Percentiles rank a stretch among this genome's conserved stretches.
Conservation (phyloP, 2,113 vertebrate species). For the Gallinago paraguaiae region DNA sequence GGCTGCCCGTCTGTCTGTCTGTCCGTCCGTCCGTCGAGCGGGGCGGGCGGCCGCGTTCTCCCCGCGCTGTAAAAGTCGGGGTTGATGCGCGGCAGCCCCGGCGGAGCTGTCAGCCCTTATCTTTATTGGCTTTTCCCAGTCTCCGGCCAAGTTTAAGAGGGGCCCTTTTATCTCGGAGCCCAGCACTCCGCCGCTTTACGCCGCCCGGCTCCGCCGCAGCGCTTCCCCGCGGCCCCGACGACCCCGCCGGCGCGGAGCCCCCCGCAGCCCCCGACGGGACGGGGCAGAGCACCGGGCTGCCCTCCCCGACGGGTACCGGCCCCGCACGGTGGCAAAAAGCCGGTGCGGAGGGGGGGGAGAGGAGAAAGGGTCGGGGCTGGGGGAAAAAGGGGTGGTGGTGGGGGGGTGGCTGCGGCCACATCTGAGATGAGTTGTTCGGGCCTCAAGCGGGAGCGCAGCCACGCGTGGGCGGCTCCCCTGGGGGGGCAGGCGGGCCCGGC, state of each 20-base stretch:
- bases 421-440: neutral
- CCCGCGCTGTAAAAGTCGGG: constrained; percentile 67
- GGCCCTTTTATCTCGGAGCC: constrained; percentile 82
- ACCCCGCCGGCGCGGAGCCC: neutral
- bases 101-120: constrained; percentile 82
- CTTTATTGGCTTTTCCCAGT: constrained; percentile 93
- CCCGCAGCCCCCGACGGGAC: neutral
- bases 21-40: neutral
- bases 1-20: neutral
- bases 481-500: neutral
- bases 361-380: neutral
- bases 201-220: neutral
- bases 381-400: too few relatives aligned
- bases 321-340: neutral
- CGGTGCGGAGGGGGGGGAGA: neutral
- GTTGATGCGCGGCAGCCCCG: constrained; percentile 70
- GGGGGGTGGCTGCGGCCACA: neutral
- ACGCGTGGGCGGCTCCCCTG: neutral
- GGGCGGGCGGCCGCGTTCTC: neutral
- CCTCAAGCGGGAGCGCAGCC: neutral
- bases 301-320: neutral
- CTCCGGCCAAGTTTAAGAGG: constrained; percentile 81
- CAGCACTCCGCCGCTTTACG: constrained; percentile 83
- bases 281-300: neutral
- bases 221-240: neutral